These are phyloP conservation scores for Drosophila ananassae DNA, from an alignment of 1,140 invertebrate genomes.

Conservation along the genomic window DNA sequence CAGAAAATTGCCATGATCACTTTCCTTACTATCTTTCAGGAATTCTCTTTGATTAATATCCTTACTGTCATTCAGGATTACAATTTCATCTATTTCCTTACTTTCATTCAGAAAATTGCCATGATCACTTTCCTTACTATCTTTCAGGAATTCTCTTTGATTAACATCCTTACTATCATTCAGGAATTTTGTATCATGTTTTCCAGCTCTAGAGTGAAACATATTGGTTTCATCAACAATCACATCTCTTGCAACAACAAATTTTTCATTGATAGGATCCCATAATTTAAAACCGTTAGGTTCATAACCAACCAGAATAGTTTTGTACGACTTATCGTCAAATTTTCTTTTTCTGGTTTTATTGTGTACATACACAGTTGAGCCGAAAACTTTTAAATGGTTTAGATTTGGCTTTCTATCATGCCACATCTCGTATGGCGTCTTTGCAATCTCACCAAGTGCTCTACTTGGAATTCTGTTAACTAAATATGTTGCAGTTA, in stretches of 20 bases:
- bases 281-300: conserved; percentile 20
- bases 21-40: no score
- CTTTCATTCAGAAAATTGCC: no score
- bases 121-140: no score
- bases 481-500: conserved; percentile 17
- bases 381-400: conserved; percentile 16
- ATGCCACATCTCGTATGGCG: conserved; percentile 13
- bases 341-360: conserved; percentile 24
- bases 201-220: conserved; percentile 6
- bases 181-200: neutral
- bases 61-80: conserved; percentile 8
- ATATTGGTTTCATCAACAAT: conserved; percentile 19
- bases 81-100: no score
- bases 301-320: conserved; percentile 17
- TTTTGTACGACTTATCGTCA: conserved; percentile 17
- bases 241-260: conserved; percentile 11
- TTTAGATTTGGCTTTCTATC: conserved; percentile 11
- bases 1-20: no score
- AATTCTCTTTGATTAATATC: no score
- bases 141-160: no score
- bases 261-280: conserved; percentile 11
- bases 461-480: conserved; percentile 19
- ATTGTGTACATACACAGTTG: conserved; percentile 13
- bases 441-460: neutral
- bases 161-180: no score